Conservation (phyloP, 2,797 vertebrate species). For the Mycteria americana region DNA sequence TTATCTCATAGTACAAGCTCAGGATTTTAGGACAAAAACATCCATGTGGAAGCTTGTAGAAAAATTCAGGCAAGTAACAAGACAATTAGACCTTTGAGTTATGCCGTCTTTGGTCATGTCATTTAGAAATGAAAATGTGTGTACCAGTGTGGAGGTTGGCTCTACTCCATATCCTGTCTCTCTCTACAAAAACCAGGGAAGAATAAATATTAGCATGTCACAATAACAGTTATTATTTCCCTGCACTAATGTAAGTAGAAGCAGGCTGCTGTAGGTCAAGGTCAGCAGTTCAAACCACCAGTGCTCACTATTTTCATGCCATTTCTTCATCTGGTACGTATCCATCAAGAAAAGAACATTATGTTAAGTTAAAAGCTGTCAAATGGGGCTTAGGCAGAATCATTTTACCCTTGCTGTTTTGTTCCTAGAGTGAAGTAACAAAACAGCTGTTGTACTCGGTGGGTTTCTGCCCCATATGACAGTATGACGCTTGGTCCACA, state of each 20-base stretch:
- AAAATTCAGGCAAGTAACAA: background rate
- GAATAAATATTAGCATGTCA: rapidly evolving
- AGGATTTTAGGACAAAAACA: background rate
- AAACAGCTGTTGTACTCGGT: background rate
- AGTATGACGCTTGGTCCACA: no score
- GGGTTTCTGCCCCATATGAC: background rate
- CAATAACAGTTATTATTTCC: rapidly evolving
- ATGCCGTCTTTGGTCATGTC: background rate
- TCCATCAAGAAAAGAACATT: background rate
- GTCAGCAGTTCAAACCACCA: background rate
- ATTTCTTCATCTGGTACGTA: background rate
- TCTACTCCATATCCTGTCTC: background rate
- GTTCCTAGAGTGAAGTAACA: background rate
- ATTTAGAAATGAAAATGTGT: background rate
- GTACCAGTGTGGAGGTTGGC: background rate
- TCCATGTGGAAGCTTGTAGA: background rate
- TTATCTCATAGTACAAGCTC: background rate
- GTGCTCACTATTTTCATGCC: background rate
- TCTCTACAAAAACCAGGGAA: background rate
- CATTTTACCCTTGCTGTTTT: background rate
- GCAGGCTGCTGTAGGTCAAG: background rate
- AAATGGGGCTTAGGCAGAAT: background rate
- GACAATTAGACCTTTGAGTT: background rate
- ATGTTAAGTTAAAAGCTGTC: background rate
- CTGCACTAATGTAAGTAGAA: rapidly evolving